Base-by-base conservation (phyloP, 1,140 invertebrate genomes). In the Drosophila willistoni region DNA sequence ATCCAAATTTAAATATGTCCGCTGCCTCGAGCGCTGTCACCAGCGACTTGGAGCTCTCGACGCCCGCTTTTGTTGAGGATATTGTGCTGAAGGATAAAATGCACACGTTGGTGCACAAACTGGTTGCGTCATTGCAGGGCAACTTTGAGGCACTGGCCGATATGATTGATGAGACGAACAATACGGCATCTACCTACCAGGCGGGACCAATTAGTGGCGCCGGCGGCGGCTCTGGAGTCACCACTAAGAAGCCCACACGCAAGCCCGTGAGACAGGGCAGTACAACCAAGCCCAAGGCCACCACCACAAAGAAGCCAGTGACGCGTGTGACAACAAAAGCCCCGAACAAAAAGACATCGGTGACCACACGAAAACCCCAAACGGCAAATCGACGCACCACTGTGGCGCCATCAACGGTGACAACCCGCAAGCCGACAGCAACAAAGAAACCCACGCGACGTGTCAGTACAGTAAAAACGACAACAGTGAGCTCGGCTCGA, bases 81-180 rank as follows among this genome's bases (percentile, higher is more conserved):
- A 95, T 95, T 1, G 94, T 94, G 56, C 90, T 97, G 9, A 95
- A 96, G 68, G 94, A 96, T 9, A 97, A 97, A 92, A 95, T 97
- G 76, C 96, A 96, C 77, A 93, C 94, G 0, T 96, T 97, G 82
- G 96, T 97, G 0, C 95, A 96, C 79, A 96, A 97, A 89, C 96
- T 97, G 14, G 96, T 97, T 7, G 94, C 96, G 71, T 96, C 96
- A 17, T 92, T 97, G 1, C 95, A 96, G 91, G 96, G 95, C 13
- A 96, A 96, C 22, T 97, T 97, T 83, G 94, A 96, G 71, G 95
- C 96, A 60, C 84, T 97, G 12, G 95, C 96, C 71, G 96, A 97
- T 71, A 95, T 97, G 47, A 95, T 97, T 25, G 90, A 92, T 10
- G 91, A 92, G 17, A 62, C 57, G 0, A 93, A 92, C 61, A 91